Evolutionary conservation across 1,140 invertebrate genomes (phyloP), one percentile per base, ranked within the genome.

Genomic region (Zaprionus davidi): DNA sequence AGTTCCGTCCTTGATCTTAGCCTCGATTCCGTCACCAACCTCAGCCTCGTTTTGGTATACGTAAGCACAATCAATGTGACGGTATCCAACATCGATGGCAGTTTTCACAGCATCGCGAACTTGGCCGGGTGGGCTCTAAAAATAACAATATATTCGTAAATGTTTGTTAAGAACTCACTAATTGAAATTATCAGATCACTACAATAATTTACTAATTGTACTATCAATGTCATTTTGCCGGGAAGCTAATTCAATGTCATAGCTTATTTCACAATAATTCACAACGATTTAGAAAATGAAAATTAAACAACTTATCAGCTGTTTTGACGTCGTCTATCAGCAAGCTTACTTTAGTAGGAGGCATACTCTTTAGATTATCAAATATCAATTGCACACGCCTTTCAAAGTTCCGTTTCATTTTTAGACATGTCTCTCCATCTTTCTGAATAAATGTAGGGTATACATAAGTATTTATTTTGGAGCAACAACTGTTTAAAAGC

Each of bases 1-100:
- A 65, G 93, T 93, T n/a, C 95, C 96, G 71, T 95, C 94, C 0
- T 93, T 92, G 64, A 97, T 94, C 76, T 96, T 94, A 38, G 94
- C 93, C 22, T 94, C 94, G 44, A 97, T 92, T 2, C 95, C 96
- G 34, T 93, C 93, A 0, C 97, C 97, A 26, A 97, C 95, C 91
- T 97, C 96, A 71, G 93, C 90, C 90, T 97, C 96, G 91, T 97
- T 97, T 62, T 94, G 94, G 91, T 97, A 98, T 20, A 96, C 94
- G 80, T 94, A 94, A n/a, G 97, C 97, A 93, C 96, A 97, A 91
- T 98, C 97, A 79, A 98, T 94, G 92, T 97, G 96, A 2, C 97
- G 93, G 92, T 98, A 98, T 1, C 97, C 97, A 64, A 94, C 93
- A 82, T 96, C 94, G 59, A 97, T 95, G 34, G 97, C 97, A 74